Evolutionary conservation across 1,140 invertebrate genomes (phyloP), one percentile per base, ranked within the genome.

Genomic region (Drosophila subobscura): DNA sequence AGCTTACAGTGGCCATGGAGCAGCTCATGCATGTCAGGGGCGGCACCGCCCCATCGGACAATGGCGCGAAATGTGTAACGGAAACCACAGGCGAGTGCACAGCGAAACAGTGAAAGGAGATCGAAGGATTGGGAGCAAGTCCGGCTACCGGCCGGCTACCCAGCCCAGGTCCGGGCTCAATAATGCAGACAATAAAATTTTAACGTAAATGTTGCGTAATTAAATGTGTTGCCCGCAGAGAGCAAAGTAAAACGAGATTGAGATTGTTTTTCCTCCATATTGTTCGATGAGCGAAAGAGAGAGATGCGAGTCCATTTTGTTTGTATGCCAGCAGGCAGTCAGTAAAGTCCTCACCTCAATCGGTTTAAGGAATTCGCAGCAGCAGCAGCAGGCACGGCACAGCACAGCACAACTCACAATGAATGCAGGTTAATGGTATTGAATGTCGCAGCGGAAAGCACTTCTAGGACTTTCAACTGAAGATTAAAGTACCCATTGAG

Each of bases 151-250:
- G 52, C 75, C 37, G 46, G 33, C 60, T 56, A 37, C 77, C 16
- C 16, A 20, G 16, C 16, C 16, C 45, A 52, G 46, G 23, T 53
- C 64, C 58, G 40, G 61, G 68, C 77, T 67, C 61, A 64, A 77
- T 83, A 83, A 75, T 74, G 79, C 72, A 66, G 61, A 63, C 81
- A 86, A 85, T 85, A 78, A 86, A 85, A 81, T 86, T 80, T 86
- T 85, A 85, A 85, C 81, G 81, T 56, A 77, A 85, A 86, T 86
- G 77, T 73, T 67, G 61, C 65, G 73, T 67, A 71, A 86, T 85
- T 84, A 79, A 84, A 84, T 83, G 72, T 77, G 53, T 37, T 72
- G 56, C 33, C 50, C 53, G 44, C 54, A 57, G 33, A 57, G 33
- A 25, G 60, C 71, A 66, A 49, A 71, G 53, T 54, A 49, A 71